Evolutionary conservation across 2,113 vertebrate genomes (phyloP).

Genomic region (Gopherus flavomarginatus): DNA sequence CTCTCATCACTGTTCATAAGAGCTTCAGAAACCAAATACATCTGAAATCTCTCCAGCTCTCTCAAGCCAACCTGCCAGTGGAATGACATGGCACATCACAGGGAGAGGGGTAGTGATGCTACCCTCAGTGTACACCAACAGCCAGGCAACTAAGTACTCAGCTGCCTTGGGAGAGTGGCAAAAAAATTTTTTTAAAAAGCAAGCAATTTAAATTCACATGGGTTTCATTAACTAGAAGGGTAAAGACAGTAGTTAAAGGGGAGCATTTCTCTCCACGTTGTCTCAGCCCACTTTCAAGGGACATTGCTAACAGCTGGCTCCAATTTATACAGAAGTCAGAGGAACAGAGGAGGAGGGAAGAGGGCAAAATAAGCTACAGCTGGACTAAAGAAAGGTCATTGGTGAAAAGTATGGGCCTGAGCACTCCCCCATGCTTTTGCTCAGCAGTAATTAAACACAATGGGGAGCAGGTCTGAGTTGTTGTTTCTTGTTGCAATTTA

Average conservation of each 20-base stretch:
- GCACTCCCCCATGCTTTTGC: background rate
- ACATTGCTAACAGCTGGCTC: fast-evolving
- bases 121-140: background rate
- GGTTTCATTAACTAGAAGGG: fast-evolving
- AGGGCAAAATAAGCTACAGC: background rate
- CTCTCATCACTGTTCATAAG: background rate
- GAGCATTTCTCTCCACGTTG: background rate
- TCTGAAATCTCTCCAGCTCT: background rate
- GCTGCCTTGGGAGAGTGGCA: background rate
- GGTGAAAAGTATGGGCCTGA: background rate
- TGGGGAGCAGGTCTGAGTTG: background rate
- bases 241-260: background rate
- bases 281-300: background rate
- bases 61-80: background rate
- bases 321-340: background rate
- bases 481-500: background rate
- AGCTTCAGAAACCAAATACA: background rate
- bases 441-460: fast-evolving
- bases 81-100: fast-evolving
- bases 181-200: background rate
- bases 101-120: background rate
- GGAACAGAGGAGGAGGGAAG: background rate
- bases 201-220: background rate
- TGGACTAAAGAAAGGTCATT: background rate
- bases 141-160: background rate